phyloP scores from a whole-genome alignment of 2,113 vertebrate species.

The Alligator sinensis region DNA sequence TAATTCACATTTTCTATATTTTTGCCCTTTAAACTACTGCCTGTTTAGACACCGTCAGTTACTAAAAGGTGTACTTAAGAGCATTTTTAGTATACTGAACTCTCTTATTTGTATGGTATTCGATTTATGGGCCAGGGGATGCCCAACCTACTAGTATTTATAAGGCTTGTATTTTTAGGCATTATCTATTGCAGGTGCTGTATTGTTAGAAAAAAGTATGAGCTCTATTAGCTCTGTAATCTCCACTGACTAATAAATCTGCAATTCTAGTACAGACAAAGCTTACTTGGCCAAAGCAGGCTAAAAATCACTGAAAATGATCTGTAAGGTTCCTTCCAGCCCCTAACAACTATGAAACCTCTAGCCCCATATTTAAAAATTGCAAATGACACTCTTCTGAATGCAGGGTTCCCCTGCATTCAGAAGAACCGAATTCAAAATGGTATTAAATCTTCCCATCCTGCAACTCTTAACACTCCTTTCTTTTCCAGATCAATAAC shows the following conservation, averaged over 20 bases:
- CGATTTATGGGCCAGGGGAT: slow-evolving; percentile 2
- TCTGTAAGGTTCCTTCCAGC: neutral
- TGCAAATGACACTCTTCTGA: too few relatives aligned
- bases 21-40: slow-evolving; percentile 11
- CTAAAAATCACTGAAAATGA: neutral
- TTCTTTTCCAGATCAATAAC: too few relatives aligned
- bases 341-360: too few relatives aligned
- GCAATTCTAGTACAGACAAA: neutral
- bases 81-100: neutral
- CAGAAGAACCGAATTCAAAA: too few relatives aligned
- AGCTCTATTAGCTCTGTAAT: neutral
- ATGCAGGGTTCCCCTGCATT: too few relatives aligned
- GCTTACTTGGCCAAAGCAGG: neutral
- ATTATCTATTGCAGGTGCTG: neutral
- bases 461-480: too few relatives aligned
- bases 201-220: neutral
- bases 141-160: neutral
- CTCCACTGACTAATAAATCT: neutral
- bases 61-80: slow-evolving; percentile 16
- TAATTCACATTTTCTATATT: slow-evolving; percentile 41
- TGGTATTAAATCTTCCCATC: too few relatives aligned
- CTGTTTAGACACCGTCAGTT: slow-evolving; percentile 41
- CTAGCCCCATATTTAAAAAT: too few relatives aligned
- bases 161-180: neutral
- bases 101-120: slow-evolving; percentile 19